phyloP scores from a whole-genome alignment of 1,140 invertebrate genomes.

The Hesperophylax magnus region DNA sequence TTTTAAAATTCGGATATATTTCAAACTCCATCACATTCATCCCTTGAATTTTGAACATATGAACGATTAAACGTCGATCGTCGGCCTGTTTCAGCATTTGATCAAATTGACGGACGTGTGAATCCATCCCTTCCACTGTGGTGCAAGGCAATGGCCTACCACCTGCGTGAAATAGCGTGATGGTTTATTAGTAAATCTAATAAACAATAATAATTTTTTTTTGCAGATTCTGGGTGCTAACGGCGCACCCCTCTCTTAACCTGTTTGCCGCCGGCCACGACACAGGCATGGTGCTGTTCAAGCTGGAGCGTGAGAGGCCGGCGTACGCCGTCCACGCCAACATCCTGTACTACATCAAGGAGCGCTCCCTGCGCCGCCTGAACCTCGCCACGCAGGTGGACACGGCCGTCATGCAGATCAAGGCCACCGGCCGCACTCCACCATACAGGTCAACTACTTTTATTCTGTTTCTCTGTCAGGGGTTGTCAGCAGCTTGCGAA shows the following conservation, averaged over 20 bases:
- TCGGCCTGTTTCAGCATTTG: no score
- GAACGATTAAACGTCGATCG: no score
- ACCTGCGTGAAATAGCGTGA: no score
- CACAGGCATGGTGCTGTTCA: slow-evolving; percentile 83
- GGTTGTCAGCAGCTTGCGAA: no score
- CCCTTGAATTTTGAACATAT: no score
- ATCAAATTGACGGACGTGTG: no score
- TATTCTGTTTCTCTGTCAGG: no score
- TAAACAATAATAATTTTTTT: not conserved
- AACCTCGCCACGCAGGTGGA: slow-evolving; percentile 96
- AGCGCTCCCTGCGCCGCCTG: slow-evolving; percentile 88
- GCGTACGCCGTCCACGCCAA: slow-evolving; percentile 96
- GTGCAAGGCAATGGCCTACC: no score
- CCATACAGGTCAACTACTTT: slow-evolving; percentile 72
- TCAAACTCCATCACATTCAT: no score
- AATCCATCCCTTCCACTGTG: no score
- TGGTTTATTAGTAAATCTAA: no score
- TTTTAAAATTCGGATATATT: no score
- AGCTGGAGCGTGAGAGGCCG: slow-evolving; percentile 95
- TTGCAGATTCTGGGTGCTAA: slow-evolving; percentile 92
- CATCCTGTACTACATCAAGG: slow-evolving; percentile 96
- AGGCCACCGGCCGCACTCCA: slow-evolving; percentile 81
- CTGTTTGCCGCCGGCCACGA: slow-evolving; percentile 96
- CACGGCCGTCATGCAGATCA: slow-evolving; percentile 92
- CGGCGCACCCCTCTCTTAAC: slow-evolving; percentile 90